These are phyloP conservation scores for silkworm (Bombyx mori) DNA, from an alignment of 1,140 invertebrate species.

Conservation along the genomic window DNA sequence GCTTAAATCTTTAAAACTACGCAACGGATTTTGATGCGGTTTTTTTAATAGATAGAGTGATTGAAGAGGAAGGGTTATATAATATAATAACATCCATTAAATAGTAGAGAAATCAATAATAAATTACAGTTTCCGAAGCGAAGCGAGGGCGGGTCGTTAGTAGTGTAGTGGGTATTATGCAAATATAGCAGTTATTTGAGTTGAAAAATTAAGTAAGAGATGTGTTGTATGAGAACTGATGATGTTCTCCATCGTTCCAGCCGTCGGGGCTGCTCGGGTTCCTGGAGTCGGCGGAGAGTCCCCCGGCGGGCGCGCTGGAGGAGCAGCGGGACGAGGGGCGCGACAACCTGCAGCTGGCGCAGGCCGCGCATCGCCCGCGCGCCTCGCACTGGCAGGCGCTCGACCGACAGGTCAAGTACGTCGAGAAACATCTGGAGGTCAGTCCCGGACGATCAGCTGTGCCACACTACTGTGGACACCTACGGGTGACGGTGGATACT, in stretches of 20 bases:
- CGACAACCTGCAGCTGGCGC: constrained; percentile 96
- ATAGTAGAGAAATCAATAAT: too few species aligned
- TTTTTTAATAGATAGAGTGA: too few species aligned
- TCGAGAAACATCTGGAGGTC: constrained; percentile 84
- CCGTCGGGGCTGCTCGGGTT: constrained; percentile 91
- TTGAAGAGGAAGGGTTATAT: too few species aligned
- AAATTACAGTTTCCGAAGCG: too few species aligned
- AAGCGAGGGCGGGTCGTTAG: too few species aligned
- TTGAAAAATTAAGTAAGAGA: too few species aligned
- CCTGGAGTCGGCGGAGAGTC: constrained; percentile 89
- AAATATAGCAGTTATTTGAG: too few species aligned
- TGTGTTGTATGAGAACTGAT: neutral
- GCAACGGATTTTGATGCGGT: too few species aligned
- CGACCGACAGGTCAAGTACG: constrained; percentile 80
- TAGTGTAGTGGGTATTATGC: too few species aligned
- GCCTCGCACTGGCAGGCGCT: constrained; percentile 79
- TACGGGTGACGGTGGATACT: too few species aligned
- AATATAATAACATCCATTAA: too few species aligned
- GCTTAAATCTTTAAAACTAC: too few species aligned
- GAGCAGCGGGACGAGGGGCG: constrained; percentile 75
- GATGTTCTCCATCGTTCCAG: constrained; percentile 49
- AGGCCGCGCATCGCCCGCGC: constrained; percentile 78
- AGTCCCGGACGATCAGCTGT: neutral
- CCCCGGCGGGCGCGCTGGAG: constrained; percentile 81
- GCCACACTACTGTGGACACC: neutral